These are phyloP conservation scores for Lateolabrax maculatus DNA, from an alignment of 2,797 vertebrate species.

Conservation along the genomic window DNA sequence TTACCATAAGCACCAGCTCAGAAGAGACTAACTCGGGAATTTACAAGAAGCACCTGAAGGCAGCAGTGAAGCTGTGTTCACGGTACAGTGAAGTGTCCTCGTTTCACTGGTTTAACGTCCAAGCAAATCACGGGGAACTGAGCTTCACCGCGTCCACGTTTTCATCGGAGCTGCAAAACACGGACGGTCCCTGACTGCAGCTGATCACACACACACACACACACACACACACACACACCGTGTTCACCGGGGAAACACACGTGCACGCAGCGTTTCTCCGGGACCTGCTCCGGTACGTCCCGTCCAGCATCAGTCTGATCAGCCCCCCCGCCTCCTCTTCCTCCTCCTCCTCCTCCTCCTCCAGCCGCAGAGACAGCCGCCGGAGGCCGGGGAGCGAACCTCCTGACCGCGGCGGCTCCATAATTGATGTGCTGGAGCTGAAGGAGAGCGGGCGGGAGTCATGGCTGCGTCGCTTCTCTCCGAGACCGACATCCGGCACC, in stretches of 20 bases:
- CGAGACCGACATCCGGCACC: slow-evolving; percentile 85
- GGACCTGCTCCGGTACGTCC: slow-evolving; percentile 60
- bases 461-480: slow-evolving; percentile 84
- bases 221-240: too few species aligned
- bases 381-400: slow-evolving; percentile 13
- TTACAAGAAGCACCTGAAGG: not conserved
- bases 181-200: slow-evolving; percentile 58
- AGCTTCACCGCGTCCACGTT: not conserved
- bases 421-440: slow-evolving; percentile 71
- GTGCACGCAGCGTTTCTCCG: slow-evolving; percentile 71
- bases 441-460: slow-evolving; percentile 57
- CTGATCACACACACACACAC: too few species aligned
- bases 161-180: not conserved
- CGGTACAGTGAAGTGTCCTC: not conserved
- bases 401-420: slow-evolving; percentile 20
- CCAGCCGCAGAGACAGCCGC: slow-evolving; percentile 17
- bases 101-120: too few species aligned
- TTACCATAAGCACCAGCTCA: not conserved
- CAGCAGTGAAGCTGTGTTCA: not conserved
- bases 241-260: too few species aligned
- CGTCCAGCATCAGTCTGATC: slow-evolving; percentile 39
- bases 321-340: too few species aligned
- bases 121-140: too few species aligned
- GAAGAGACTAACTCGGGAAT: not conserved
- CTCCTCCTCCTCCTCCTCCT: too few species aligned